These are phyloP conservation scores for Campoplex nolae DNA, from an alignment of 2,888 invertebrate genomes.

Conservation along the genomic window DNA sequence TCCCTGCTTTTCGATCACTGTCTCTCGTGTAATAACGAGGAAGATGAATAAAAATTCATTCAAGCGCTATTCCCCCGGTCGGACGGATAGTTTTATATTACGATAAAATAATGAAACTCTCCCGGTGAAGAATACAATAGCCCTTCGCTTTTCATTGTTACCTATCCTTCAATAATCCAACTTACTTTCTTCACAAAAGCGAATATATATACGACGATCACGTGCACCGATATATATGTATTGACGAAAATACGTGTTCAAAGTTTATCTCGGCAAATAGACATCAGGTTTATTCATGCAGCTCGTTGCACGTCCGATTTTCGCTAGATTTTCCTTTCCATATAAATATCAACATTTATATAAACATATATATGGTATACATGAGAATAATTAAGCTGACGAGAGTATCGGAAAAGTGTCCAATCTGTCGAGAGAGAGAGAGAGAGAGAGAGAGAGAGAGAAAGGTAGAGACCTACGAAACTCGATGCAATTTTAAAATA, in stretches of 20 bases:
- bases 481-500: slow-evolving; percentile 54
- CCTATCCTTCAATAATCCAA: slow-evolving; percentile 41
- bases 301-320: slow-evolving; percentile 13
- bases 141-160: slow-evolving; percentile 27
- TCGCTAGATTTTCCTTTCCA: background rate
- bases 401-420: slow-evolving; percentile 66
- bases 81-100: slow-evolving; percentile 7
- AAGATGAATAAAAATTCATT: slow-evolving; percentile 1
- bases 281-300: slow-evolving; percentile 32
- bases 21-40: slow-evolving; percentile 16
- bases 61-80: background rate
- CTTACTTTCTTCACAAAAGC: slow-evolving; percentile 34
- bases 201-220: background rate
- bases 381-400: slow-evolving; percentile 61
- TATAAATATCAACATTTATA: slow-evolving; percentile 5
- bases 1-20: slow-evolving; percentile 6
- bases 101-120: slow-evolving; percentile 40
- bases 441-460: too few species aligned
- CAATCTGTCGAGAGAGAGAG: slow-evolving; percentile 44
- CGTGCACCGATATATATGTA: background rate
- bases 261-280: slow-evolving; percentile 21
- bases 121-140: slow-evolving; percentile 26
- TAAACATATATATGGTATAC: background rate
- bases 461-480: slow-evolving; percentile 39
- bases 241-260: background rate